A percentile compares a stretch with the other conserved stretches of the same genome.
phyloP scores from a whole-genome alignment of 2,888 invertebrate species.

The Ceramica pisi region DNA sequence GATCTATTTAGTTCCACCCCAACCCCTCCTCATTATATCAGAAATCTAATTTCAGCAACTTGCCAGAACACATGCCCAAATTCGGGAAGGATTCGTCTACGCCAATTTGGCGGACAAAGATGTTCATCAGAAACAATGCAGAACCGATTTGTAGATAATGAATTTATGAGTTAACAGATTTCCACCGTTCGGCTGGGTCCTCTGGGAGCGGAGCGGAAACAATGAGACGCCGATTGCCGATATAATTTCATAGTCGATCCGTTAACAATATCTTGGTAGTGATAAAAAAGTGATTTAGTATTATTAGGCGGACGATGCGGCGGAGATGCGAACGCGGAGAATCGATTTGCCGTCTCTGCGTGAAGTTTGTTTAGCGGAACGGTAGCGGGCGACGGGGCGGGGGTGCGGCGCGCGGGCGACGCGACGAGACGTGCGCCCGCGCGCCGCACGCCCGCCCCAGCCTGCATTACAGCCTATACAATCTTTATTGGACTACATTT shows the following conservation, averaged over 20 bases:
- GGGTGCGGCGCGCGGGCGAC: conserved; percentile 46
- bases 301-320: conserved; percentile 82
- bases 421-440: conserved; percentile 77
- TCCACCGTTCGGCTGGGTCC: conserved; percentile 75
- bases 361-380: conserved; percentile 90
- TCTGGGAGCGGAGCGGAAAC: conserved; percentile 83
- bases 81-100: conserved; percentile 74
- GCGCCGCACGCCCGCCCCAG: conserved; percentile 75
- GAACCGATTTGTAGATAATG: conserved; percentile 84
- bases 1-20: conserved; percentile 78
- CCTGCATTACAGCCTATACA: conserved; percentile 68
- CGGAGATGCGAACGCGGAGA: conserved; percentile 85
- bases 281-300: conserved; percentile 87
- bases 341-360: conserved; percentile 87
- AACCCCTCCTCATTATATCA: conserved; percentile 74
- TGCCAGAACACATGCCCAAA: conserved; percentile 76
- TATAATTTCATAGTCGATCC: conserved; percentile 88
- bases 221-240: conserved; percentile 80
- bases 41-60: conserved; percentile 84
- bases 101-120: conserved; percentile 87
- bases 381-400: conserved; percentile 72
- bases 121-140: conserved; percentile 88
- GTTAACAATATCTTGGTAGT: conserved; percentile 83
- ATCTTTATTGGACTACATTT: conserved; percentile 78
- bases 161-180: conserved; percentile 85